A percentile compares a stretch with the other conserved stretches of the same genome.
phyloP scores from a whole-genome alignment of 2,797 vertebrate species.

The Hafferia zeledoni region DNA sequence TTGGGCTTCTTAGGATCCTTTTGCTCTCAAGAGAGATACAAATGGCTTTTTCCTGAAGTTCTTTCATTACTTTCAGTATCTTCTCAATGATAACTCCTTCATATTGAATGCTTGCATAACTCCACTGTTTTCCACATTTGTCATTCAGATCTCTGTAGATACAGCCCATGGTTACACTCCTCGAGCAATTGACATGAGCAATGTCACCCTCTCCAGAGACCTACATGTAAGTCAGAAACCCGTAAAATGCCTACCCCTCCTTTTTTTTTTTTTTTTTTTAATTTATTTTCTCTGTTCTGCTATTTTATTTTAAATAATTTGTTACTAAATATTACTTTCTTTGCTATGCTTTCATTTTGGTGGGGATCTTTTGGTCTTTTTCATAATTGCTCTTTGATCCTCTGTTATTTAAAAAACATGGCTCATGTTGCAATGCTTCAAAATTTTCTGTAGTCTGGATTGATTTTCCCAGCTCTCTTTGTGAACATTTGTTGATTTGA shows the following conservation, averaged over 20 bases:
- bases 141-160: constrained; percentile 87
- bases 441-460: neutral
- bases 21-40: neutral
- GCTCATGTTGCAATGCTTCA: neutral
- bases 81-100: neutral
- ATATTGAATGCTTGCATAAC: neutral
- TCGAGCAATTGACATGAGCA: constrained; percentile 95
- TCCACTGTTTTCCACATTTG: neutral
- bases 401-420: neutral
- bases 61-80: neutral
- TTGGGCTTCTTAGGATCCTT: neutral
- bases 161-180: constrained; percentile 88
- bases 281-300: neutral
- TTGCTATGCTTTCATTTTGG: neutral
- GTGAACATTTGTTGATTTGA: neutral
- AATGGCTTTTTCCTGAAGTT: neutral
- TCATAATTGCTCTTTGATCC: neutral
- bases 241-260: neutral
- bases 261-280: neutral
- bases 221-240: constrained; percentile 84
- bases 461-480: neutral
- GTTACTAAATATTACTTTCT: neutral
- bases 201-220: constrained; percentile 92
- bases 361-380: neutral
- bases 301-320: neutral